Base-by-base conservation (phyloP, 2,888 invertebrate genomes). In the Chirona hameri region DNA sequence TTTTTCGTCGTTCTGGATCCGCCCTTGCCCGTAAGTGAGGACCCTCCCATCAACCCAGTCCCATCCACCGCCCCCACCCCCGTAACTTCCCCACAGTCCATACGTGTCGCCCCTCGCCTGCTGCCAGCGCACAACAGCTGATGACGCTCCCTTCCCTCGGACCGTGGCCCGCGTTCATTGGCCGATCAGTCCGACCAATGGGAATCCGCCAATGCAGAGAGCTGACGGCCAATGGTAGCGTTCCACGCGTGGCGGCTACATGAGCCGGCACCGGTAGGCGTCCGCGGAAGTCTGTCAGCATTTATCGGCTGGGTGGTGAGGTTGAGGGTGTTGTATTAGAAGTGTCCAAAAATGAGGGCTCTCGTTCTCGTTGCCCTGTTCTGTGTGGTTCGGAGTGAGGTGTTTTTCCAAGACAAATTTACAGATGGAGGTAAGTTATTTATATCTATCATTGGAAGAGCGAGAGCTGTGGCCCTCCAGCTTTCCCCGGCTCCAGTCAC, bases 391-490 rank as follows among this genome's bases (percentile, higher is more conserved):
- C 90, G 90, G 87, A 93, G 93, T 87, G 92, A 94, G 87, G 91
- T 94, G 85, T 93, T 90, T 89, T 92, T 93, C 86, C 93, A 95
- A 87, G 95, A 95, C 87, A 93, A 92, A 86, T 95, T 95, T 89
- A 88, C 89, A 79, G 94, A 94, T 89, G 94, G 86, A 83, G 85
- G 95, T 95, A 90, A 92, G 93, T 90, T 85, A 84, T 83, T 72
- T 79, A 31, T 69, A 82, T 81, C 83, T 84, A 83, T 83, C 52
- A 83, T 82, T 83, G 76, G 15, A 82, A 18, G 55, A 14, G 55
- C 55, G 15, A 18, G 15, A 55, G 15, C 18, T 55, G 2, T 14
- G 39, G 39, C 39, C 39, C 39, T 39, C 39, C 39, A 5, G 7
- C 39, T 39, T 39, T 39, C 7, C 39, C 39, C 39, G 7, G 39